Percentiles rank a stretch among this genome's conserved stretches.
These are phyloP conservation scores for Melipona bicolor DNA, from an alignment of 2,888 invertebrate species.

Conservation along the genomic window DNA sequence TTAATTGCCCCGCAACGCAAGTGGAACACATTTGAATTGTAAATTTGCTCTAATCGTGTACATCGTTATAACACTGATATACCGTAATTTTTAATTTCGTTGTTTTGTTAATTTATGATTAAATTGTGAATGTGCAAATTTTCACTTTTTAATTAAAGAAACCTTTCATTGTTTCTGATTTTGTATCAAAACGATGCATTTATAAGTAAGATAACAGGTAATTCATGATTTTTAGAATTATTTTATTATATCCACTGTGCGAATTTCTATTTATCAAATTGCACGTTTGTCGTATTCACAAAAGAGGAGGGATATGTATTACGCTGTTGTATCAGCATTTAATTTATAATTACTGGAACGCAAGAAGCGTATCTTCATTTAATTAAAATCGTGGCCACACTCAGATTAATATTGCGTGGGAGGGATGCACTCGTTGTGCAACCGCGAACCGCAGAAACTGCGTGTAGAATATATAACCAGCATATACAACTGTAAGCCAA, in stretches of 20 bases:
- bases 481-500: no score
- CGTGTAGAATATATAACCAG: background rate
- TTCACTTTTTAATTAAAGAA: no score
- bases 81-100: background rate
- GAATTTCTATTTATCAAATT: background rate
- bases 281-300: background rate
- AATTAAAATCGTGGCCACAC: background rate
- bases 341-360: background rate
- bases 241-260: background rate
- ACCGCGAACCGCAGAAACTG: conserved; percentile 7
- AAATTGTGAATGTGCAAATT: no score
- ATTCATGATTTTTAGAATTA: no score
- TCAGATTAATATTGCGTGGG: background rate
- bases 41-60: background rate
- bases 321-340: background rate
- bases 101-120: background rate
- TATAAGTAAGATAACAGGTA: no score
- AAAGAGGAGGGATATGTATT: background rate
- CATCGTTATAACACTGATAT: background rate
- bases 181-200: no score
- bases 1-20: background rate
- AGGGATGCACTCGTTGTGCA: background rate
- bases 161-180: no score
- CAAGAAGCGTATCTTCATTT: background rate
- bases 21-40: background rate